phyloP scores from a whole-genome alignment of 2,797 vertebrate species.

The Threskiornis aethiopicus region DNA sequence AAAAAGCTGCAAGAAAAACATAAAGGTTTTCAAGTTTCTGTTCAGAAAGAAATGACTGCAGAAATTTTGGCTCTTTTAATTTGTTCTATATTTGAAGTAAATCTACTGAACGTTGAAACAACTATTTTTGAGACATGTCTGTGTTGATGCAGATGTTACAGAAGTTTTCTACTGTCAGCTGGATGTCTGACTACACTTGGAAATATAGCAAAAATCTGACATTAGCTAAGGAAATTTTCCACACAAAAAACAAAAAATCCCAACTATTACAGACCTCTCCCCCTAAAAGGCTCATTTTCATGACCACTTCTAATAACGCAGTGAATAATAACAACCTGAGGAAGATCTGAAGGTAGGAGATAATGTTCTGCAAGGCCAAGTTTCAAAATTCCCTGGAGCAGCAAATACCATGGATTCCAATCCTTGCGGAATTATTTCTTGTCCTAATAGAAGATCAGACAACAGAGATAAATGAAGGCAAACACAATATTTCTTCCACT shows the following conservation, averaged over 20 bases:
- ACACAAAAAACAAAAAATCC: neutral
- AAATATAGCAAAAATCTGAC: neutral
- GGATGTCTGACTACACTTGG: neutral
- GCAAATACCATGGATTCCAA: accelerated
- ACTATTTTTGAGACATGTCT: neutral
- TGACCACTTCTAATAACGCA: neutral
- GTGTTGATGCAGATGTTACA: neutral
- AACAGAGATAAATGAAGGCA: neutral
- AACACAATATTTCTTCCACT: neutral
- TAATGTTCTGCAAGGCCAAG: neutral
- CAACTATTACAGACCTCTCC: neutral
- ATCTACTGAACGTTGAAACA: neutral
- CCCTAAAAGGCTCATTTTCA: neutral
- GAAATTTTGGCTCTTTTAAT: neutral
- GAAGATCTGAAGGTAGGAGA: neutral
- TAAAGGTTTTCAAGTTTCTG: neutral
- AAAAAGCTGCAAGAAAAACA: neutral
- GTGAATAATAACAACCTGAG: neutral
- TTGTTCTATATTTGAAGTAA: neutral
- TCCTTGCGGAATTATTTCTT: neutral
- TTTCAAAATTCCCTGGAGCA: neutral
- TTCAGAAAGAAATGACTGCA: neutral
- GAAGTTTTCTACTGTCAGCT: neutral
- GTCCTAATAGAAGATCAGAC: neutral
- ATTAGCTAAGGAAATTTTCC: neutral